Evolutionary conservation across 1,140 invertebrate genomes (phyloP).

Genomic region (Meloidogyne chitwoodi): DNA sequence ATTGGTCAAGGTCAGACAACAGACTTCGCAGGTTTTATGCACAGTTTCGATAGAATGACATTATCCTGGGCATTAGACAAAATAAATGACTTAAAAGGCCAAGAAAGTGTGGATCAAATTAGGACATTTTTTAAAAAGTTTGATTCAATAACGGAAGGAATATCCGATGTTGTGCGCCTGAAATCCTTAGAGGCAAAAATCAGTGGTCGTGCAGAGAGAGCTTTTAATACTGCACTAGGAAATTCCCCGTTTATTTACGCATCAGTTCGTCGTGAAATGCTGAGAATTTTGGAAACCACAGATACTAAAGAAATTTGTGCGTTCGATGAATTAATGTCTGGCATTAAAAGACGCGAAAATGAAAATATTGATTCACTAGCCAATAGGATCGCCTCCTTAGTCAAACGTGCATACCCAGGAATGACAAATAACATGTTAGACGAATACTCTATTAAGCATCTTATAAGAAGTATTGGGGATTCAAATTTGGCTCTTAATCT

Average conservation of each 20-base stretch:
- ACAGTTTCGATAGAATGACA: no score
- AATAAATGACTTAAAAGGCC: not conserved
- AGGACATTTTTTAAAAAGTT: conserved; percentile 10
- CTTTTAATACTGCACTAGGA: not conserved
- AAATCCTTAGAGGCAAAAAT: not conserved
- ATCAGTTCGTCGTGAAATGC: conserved; percentile 5
- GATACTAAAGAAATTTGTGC: not conserved
- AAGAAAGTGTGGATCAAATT: not conserved
- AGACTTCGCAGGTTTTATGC: no score
- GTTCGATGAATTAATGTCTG: not conserved
- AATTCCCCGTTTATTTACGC: not conserved
- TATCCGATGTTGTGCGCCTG: not conserved
- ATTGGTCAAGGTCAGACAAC: no score
- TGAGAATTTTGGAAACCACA: not conserved
- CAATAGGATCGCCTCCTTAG: conserved; percentile 1
- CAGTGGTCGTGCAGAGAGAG: not conserved
- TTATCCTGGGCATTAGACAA: not conserved
- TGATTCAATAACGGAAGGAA: not conserved
- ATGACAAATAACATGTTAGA: not conserved
- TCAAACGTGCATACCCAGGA: not conserved
- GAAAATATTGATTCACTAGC: conserved; percentile 13
- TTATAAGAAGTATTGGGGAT: not conserved
- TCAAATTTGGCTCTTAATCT: conserved; percentile 1
- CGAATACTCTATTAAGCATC: not conserved
- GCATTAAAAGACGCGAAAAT: not conserved